These are phyloP conservation scores for Moxostoma hubbsi DNA, from an alignment of 2,797 vertebrate genomes.

Conservation along the genomic window DNA sequence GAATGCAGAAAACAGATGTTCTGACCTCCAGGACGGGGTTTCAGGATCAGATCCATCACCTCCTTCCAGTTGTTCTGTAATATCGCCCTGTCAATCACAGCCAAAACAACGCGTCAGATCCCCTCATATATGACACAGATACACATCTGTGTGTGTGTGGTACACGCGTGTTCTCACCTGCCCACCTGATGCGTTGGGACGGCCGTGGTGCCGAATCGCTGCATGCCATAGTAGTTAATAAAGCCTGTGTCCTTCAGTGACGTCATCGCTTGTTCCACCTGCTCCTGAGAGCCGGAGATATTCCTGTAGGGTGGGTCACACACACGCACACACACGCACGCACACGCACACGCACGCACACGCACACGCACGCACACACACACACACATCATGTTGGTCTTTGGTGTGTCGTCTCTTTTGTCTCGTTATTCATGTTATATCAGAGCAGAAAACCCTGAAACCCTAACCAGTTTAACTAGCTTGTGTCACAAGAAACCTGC, in stretches of 20 bases:
- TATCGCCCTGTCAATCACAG: constrained; percentile 84
- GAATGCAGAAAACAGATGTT: too few species aligned
- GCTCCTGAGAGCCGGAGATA: constrained; percentile 89
- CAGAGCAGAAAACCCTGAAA: too few species aligned
- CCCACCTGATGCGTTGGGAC: constrained; percentile 94
- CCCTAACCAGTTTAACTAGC: too few species aligned
- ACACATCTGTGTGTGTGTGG: background rate
- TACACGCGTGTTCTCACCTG: constrained; percentile 75
- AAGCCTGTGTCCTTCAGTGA: constrained; percentile 94
- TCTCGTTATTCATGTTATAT: background rate
- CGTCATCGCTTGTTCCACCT: constrained; percentile 89
- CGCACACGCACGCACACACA: too few species aligned
- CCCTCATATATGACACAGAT: background rate
- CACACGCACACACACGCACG: too few species aligned
- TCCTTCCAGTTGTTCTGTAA: constrained; percentile 92
- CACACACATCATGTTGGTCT: background rate
- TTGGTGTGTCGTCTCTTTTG: background rate
- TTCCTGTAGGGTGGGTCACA: constrained; percentile 79
- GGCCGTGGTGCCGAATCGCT: constrained; percentile 99
- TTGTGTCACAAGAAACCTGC: too few species aligned
- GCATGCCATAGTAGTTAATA: constrained; percentile 99
- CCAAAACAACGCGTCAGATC: background rate
- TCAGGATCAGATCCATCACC: constrained; percentile 96
- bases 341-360: too few species aligned
- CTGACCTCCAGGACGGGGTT: constrained; percentile 93